Evolutionary conservation across 2,797 vertebrate genomes (phyloP).

Genomic region (Melanogrammus aeglefinus): DNA sequence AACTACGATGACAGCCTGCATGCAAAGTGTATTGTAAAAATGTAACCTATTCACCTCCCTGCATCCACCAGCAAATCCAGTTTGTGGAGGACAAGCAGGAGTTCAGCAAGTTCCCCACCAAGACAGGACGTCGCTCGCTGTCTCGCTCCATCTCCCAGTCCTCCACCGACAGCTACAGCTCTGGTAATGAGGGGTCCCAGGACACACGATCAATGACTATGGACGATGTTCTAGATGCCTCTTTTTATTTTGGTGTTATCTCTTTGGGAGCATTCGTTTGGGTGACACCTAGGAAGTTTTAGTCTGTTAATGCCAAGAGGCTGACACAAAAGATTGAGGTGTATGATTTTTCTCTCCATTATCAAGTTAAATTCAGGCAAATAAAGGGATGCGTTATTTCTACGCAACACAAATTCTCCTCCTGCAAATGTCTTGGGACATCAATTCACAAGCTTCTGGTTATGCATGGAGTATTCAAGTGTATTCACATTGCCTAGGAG

Average conservation of each 20-base stretch:
- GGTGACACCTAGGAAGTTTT: neutral
- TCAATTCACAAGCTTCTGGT: neutral
- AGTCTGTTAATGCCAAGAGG: neutral
- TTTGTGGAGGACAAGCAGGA: constrained; percentile 97
- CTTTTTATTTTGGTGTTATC: neutral
- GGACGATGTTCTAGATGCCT: neutral
- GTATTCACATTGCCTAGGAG: neutral
- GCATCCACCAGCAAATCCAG: constrained; percentile 85
- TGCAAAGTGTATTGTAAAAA: neutral
- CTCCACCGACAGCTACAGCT: constrained; percentile 95
- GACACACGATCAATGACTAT: neutral
- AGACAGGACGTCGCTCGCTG: constrained; percentile 87
- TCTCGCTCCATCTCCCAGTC: constrained; percentile 96
- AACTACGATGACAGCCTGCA: neutral
- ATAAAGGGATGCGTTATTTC: neutral
- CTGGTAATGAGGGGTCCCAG: constrained; percentile 69
- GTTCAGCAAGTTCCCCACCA: constrained; percentile 92
- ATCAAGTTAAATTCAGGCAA: neutral
- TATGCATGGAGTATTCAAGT: too few species aligned
- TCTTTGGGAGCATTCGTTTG: neutral
- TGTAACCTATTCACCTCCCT: constrained; percentile 14
- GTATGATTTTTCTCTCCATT: neutral
- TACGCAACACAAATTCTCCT: neutral
- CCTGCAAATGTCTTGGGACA: neutral
- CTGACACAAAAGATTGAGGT: neutral